Evolutionary conservation across 2,797 vertebrate species (phyloP).

Genomic region (Enoplosus armatus): DNA sequence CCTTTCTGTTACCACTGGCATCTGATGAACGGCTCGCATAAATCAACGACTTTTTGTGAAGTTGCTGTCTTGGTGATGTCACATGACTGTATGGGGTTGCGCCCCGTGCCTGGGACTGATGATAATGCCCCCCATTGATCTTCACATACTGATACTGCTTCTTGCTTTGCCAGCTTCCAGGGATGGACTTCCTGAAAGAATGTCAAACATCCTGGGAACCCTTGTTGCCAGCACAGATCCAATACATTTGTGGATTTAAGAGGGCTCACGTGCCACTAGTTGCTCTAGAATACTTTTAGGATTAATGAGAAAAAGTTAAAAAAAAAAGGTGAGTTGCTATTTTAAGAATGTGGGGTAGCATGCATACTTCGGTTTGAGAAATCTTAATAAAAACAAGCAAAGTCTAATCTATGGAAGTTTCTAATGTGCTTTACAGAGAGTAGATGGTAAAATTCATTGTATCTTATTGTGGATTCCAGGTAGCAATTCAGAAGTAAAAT

Average conservation of each 20-base stretch:
- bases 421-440: slow-evolving; percentile 10
- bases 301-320: slow-evolving; percentile 22
- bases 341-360: slow-evolving; percentile 35
- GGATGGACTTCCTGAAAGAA: slow-evolving; percentile 71
- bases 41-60: slow-evolving; percentile 53
- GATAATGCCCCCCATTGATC: slow-evolving; percentile 84
- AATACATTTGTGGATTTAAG: slow-evolving; percentile 49
- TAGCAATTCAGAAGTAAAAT: background rate
- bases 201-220: slow-evolving; percentile 77
- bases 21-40: slow-evolving; percentile 45
- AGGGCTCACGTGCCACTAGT: slow-evolving; percentile 20
- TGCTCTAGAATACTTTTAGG: slow-evolving; percentile 19
- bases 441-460: background rate
- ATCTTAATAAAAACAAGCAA: slow-evolving; percentile 3
- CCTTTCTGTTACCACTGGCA: slow-evolving; percentile 31
- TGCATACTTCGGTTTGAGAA: background rate
- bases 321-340: slow-evolving; percentile 41
- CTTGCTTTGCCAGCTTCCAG: slow-evolving; percentile 54
- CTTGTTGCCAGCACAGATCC: slow-evolving; percentile 34
- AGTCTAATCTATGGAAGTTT: slow-evolving; percentile 15
- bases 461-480: background rate
- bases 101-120: slow-evolving; percentile 75
- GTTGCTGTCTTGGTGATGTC: slow-evolving; percentile 58
- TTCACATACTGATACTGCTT: slow-evolving; percentile 41
- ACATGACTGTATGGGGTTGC: slow-evolving; percentile 62